phyloP scores from a whole-genome alignment of 2,888 invertebrate genomes.

The Xestia ashworthii region DNA sequence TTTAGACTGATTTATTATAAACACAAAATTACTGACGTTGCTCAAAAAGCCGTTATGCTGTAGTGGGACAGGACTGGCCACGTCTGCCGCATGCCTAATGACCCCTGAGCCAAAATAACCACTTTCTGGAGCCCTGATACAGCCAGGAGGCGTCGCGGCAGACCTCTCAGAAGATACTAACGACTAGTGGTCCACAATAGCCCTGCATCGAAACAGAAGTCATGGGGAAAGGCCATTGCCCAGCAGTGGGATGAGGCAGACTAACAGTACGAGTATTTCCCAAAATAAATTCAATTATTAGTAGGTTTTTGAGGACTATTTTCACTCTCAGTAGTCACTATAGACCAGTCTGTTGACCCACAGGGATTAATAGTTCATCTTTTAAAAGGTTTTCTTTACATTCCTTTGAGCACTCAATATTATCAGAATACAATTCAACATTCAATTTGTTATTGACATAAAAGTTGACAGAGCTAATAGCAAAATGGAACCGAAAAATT shows the following conservation, averaged over 20 bases:
- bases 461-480: constrained; percentile 67
- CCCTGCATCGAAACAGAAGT: no score
- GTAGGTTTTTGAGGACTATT: background rate
- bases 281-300: background rate
- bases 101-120: no score
- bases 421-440: constrained; percentile 55
- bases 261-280: background rate
- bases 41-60: no score
- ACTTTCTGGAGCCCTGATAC: no score
- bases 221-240: no score
- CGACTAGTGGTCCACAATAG: no score
- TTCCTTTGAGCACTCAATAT: constrained; percentile 60
- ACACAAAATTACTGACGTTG: no score
- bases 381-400: constrained; percentile 32
- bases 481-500: constrained; percentile 61
- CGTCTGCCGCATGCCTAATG: no score
- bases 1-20: background rate
- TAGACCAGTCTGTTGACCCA: constrained; percentile 11
- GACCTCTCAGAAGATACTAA: no score
- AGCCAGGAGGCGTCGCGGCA: no score
- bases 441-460: constrained; percentile 69
- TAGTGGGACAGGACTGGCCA: no score
- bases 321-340: background rate
- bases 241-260: no score
- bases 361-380: constrained; percentile 42